Evolutionary conservation across 2,888 invertebrate genomes (phyloP).

Genomic region (Nymphalis urticae): DNA sequence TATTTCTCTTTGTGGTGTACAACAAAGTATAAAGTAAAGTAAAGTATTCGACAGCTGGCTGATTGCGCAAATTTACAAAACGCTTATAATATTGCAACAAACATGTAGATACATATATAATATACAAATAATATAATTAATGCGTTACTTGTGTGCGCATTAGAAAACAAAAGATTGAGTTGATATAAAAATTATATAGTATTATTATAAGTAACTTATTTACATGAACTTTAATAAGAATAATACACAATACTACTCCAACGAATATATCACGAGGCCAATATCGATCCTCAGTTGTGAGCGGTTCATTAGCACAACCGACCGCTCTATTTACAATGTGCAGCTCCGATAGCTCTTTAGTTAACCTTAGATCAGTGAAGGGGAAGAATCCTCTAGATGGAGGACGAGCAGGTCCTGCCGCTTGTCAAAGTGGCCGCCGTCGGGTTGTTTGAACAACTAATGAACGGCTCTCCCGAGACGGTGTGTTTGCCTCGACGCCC

Average conservation of each 20-base stretch:
- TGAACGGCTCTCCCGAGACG: slow-evolving; percentile 79
- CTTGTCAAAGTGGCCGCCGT: slow-evolving; percentile 80
- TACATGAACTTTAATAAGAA: too few species aligned
- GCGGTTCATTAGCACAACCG: slow-evolving; percentile 50
- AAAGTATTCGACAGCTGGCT: too few species aligned
- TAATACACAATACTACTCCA: neutral
- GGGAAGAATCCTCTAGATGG: slow-evolving; percentile 65
- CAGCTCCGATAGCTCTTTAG: slow-evolving; percentile 65
- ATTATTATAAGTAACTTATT: too few species aligned
- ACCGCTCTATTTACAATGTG: slow-evolving; percentile 65
- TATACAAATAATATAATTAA: too few species aligned
- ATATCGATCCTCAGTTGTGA: slow-evolving; percentile 21
- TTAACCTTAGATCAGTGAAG: slow-evolving; percentile 70
- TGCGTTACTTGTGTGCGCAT: too few species aligned
- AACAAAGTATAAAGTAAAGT: too few species aligned
- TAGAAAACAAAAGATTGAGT: too few species aligned
- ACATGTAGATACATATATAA: too few species aligned
- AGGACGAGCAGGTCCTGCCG: slow-evolving; percentile 58
- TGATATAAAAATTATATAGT: too few species aligned
- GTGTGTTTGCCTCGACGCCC: slow-evolving; percentile 69
- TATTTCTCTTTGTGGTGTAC: too few species aligned
- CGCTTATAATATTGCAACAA: too few species aligned
- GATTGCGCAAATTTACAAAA: too few species aligned
- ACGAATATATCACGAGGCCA: slow-evolving; percentile 1
- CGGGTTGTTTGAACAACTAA: slow-evolving; percentile 80